Base-by-base conservation (phyloP, 2,797 vertebrate genomes). In the Botia almorhae region DNA sequence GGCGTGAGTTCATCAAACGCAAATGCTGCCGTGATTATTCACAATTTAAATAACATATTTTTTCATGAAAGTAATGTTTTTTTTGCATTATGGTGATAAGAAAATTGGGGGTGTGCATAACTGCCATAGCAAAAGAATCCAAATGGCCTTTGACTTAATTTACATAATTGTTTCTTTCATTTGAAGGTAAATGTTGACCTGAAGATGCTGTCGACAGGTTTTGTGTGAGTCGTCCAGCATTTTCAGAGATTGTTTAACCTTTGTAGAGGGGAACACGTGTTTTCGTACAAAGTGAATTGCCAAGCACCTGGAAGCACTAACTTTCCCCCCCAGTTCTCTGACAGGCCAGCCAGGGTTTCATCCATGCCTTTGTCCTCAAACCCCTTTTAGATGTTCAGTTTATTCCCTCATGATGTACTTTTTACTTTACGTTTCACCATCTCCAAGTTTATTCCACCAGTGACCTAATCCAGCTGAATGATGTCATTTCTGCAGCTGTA, bases 381-480 rank as follows among this genome's bases (percentile, higher is more conserved):
- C 50, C 33, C 67, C 58, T 51, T 75, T 29, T 80, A 76, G 79
- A 70, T 70, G 75, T 23, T 86, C 80, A 65, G 81, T 85, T 83
- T 78, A 85, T 84, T 87, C 81, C 16, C 43, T 77, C 80, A 84
- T 69, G 63, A 84, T 85, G 88, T 85, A 84, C 74, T 82, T 78
- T 69, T 86, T 83, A 76, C 85, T 29, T 83, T 86, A 76, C 84
- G 83, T 74, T 53, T 29, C 81, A 85, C 82, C 72, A 78, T 69
- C 84, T 70, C 71, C 81, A 77, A 81, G 80, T 87, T 75, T 13
- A 70, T 86, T 88, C 80, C 85, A 83, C 90, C 90, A 88, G 80
- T 87, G 88, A 82, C 87, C 87, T 85, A 83, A 90, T 90, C 88
- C 82, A 83, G 75, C 69, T 83, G 87, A 82, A 90, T 91, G 84